Percentiles rank a stretch among this genome's conserved stretches.
Evolutionary conservation across 2,797 vertebrate genomes (phyloP).

Genomic region (Parauchenoglanis ngamensis): DNA sequence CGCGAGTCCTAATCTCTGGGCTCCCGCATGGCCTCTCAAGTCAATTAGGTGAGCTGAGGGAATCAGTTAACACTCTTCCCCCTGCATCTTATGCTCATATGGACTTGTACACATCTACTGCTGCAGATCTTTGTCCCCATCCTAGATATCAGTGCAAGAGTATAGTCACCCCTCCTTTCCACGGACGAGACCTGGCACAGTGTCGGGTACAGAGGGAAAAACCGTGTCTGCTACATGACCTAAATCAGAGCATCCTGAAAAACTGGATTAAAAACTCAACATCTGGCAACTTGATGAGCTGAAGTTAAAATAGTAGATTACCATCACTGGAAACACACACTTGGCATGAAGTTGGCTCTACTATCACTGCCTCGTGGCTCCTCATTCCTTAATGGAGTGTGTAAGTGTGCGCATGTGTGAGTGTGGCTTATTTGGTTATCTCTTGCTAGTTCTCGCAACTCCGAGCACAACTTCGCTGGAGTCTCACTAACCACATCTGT

Average conservation of each 20-base stretch:
- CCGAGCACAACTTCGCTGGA: conserved; percentile 67
- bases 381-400: conserved; percentile 29
- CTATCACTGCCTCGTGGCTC: background rate
- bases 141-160: background rate
- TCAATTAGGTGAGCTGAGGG: conserved; percentile 28
- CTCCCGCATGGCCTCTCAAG: conserved; percentile 12
- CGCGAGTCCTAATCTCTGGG: conserved; percentile 3
- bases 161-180: background rate
- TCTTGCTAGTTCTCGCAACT: conserved; percentile 60
- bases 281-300: background rate
- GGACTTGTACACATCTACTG: background rate
- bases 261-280: background rate
- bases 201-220: background rate
- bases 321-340: conserved; percentile 10
- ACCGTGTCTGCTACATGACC: background rate
- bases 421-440: conserved; percentile 65
- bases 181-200: too few relatives aligned
- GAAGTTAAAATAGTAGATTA: conserved; percentile 22
- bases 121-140: background rate
- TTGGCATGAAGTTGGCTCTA: conserved; percentile 27
- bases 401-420: conserved; percentile 55
- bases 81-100: background rate
- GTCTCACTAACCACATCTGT: conserved; percentile 75
- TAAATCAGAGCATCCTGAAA: background rate
- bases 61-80: conserved; percentile 17